Conservation (phyloP, 2,888 invertebrate genomes). For the Vandiemenella viatica region DNA sequence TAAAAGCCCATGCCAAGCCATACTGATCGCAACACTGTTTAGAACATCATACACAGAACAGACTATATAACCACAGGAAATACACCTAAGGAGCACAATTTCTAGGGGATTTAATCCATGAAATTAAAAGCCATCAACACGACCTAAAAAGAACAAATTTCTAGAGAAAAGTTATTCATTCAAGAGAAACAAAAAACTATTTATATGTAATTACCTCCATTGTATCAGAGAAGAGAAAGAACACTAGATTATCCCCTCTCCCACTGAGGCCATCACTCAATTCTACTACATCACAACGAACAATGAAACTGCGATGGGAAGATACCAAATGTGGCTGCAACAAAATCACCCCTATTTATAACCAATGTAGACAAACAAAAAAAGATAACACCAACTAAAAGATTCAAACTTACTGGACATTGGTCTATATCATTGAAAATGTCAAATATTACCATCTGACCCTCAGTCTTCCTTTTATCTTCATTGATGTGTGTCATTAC, state of each 20-base stretch:
- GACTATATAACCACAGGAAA: no score
- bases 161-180: no score
- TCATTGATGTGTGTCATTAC: slow-evolving; percentile 96
- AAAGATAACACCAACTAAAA: not conserved
- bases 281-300: slow-evolving; percentile 78
- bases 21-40: no score
- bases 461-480: slow-evolving; percentile 91
- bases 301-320: slow-evolving; percentile 79
- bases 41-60: no score
- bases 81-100: no score
- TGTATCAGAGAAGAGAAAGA: slow-evolving; percentile 89
- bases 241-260: slow-evolving; percentile 69
- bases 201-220: slow-evolving; percentile 79
- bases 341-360: slow-evolving; percentile 12
- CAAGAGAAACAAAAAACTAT: no score
- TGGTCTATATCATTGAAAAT: slow-evolving; percentile 96
- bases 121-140: no score
- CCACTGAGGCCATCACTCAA: slow-evolving; percentile 70
- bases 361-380: not conserved
- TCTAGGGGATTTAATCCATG: no score
- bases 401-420: slow-evolving; percentile 55
- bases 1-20: no score
- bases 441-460: slow-evolving; percentile 89
- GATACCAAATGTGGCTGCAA: slow-evolving; percentile 76
- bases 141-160: no score